Evolutionary conservation across 1,140 invertebrate species (phyloP).

Genomic region (Papilio glaucus): DNA sequence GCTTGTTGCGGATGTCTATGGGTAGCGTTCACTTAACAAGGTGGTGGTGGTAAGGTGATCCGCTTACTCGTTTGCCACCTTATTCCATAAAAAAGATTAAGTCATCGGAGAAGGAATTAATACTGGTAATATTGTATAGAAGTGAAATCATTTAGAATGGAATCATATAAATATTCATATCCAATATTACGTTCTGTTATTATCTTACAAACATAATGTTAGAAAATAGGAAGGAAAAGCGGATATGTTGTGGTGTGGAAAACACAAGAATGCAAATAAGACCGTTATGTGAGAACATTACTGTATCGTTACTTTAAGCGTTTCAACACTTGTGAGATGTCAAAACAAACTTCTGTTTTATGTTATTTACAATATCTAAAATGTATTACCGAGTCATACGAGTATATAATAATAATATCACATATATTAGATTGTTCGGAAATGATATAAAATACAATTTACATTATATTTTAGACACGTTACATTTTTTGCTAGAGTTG

Average conservation of each 20-base stretch:
- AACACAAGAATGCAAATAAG: slow-evolving; percentile 56
- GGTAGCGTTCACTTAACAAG: too few species aligned
- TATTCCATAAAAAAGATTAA: too few species aligned
- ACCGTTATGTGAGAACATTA: neutral
- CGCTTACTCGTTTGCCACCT: too few species aligned
- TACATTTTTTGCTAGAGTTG: too few species aligned
- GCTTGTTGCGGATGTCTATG: too few species aligned
- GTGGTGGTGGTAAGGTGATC: too few species aligned
- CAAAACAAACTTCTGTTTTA: slow-evolving; percentile 1
- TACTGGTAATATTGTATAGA: neutral
- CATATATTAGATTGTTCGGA: too few species aligned
- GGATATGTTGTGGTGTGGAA: slow-evolving; percentile 46
- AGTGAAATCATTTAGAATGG: neutral
- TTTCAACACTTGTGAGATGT: neutral
- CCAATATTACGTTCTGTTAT: neutral
- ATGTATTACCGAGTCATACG: neutral
- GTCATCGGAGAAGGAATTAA: neutral
- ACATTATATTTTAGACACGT: too few species aligned
- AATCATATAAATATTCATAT: neutral
- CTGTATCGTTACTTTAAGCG: neutral
- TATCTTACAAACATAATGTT: slow-evolving; percentile 38
- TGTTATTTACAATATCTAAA: neutral
- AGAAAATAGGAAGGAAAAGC: slow-evolving; percentile 68
- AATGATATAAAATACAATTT: too few species aligned
- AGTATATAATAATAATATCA: too few species aligned